phyloP scores from a whole-genome alignment of 92 coral and sea anemone genomes.

The Umimayanthus kanabou region DNA sequence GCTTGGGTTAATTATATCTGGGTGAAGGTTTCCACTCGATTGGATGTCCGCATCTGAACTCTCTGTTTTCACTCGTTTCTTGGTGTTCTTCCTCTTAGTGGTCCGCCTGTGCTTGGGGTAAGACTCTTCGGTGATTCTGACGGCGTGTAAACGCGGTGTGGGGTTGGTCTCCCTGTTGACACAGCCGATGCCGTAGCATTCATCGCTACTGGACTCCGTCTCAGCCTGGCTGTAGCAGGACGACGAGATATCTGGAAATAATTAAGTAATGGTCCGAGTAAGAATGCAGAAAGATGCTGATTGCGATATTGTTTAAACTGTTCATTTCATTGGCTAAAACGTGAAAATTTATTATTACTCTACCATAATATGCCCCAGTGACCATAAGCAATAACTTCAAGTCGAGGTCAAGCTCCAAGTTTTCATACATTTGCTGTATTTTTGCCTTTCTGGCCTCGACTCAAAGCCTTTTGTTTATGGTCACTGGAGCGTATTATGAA shows the following conservation, averaged over 20 bases:
- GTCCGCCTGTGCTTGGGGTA: conserved; percentile 32
- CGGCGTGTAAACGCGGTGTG: conserved; percentile 16
- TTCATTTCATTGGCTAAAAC: no score
- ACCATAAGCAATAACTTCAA: no score
- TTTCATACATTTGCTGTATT: no score
- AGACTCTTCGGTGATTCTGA: conserved; percentile 27
- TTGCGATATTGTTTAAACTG: no score
- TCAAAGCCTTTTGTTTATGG: no score
- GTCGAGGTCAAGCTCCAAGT: no score
- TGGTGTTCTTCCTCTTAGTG: conserved; percentile 35
- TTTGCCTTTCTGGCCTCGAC: no score
- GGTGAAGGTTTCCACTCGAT: conserved; percentile 8
- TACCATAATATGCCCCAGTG: no score
- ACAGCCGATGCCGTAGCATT: conserved; percentile 35
- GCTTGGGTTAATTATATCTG: conserved; percentile 22
- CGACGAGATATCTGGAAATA: conserved; percentile 16
- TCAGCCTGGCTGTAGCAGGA: conserved; percentile 44
- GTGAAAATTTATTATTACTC: no score
- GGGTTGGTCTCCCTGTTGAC: conserved; percentile 46
- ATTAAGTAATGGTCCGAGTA: no score
- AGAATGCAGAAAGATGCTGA: no score
- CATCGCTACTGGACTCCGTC: conserved; percentile 35
- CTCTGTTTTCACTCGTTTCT: conserved; percentile 31
- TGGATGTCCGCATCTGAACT: conserved; percentile 13
- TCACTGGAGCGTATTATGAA: no score